Evolutionary conservation across 2,888 invertebrate genomes (phyloP).

Genomic region (Andrena dorsata): DNA sequence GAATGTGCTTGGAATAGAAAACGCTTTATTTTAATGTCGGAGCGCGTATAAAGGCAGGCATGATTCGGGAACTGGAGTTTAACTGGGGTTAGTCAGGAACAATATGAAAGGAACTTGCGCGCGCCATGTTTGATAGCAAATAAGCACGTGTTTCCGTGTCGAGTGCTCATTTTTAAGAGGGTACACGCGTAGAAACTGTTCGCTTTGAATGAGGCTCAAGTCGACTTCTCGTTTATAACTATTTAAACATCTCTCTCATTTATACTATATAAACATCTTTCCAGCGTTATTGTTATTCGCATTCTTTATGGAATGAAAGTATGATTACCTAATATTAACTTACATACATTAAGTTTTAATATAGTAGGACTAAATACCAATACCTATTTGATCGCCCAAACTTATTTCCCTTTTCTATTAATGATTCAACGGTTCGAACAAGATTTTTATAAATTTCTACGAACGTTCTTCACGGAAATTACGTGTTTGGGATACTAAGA

Average conservation of each 20-base stretch:
- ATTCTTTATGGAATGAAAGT: too few relatives aligned
- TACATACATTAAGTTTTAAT: too few relatives aligned
- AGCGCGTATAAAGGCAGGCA: neutral
- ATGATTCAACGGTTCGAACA: too few relatives aligned
- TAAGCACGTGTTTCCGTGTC: slow-evolving; percentile 8
- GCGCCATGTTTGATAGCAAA: neutral
- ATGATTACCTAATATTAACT: too few relatives aligned
- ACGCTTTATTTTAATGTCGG: neutral
- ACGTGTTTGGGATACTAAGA: too few relatives aligned
- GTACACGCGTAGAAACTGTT: neutral
- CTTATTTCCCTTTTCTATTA: too few relatives aligned
- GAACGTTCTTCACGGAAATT: too few relatives aligned
- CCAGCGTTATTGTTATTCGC: too few relatives aligned
- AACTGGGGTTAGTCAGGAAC: neutral
- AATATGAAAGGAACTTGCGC: slow-evolving; percentile 2
- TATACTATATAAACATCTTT: neutral
- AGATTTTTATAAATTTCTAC: too few relatives aligned
- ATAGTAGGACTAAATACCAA: too few relatives aligned
- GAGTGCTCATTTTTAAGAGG: neutral
- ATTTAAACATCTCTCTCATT: neutral
- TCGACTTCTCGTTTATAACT: neutral
- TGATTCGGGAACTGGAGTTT: neutral
- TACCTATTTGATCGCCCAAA: too few relatives aligned
- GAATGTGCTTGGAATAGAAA: slow-evolving; percentile 1
- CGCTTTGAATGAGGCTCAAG: neutral